Base-by-base conservation (phyloP, 2,113 vertebrate genomes). In the Carlito syrichta region DNA sequence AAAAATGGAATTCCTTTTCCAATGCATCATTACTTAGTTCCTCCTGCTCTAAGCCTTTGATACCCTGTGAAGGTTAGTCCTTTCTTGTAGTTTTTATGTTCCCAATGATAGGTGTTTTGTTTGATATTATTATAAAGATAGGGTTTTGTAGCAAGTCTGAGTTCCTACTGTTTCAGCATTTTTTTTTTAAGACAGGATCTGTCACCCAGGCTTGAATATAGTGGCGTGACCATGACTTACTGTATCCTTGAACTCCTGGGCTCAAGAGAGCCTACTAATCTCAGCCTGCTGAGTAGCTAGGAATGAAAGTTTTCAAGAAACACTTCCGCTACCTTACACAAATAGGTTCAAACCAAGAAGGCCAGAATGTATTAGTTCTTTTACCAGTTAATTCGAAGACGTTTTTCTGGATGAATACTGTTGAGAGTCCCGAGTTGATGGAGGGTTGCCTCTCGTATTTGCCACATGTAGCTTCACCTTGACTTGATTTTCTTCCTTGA, bases 221-320 rank as follows among this genome's bases (percentile, higher is more conserved):
- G n/a, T n/a, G n/a, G n/a, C n/a, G n/a, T n/a, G n/a, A n/a, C n/a
- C n/a, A n/a, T n/a, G n/a, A n/a, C n/a, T n/a, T n/a, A n/a, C n/a
- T n/a, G n/a, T n/a, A n/a, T n/a, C n/a, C n/a, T n/a, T n/a, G n/a
- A n/a, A n/a, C n/a, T n/a, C n/a, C n/a, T n/a, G n/a, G n/a, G n/a
- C n/a, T n/a, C n/a, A n/a, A n/a, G n/a, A n/a, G n/a, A n/a, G n/a
- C n/a, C n/a, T n/a, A n/a, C n/a, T n/a, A n/a, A n/a, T n/a, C n/a
- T n/a, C n/a, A n/a, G n/a, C n/a, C n/a, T n/a, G n/a, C n/a, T n/a
- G n/a, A n/a, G n/a, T n/a, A n/a, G n/a, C n/a, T n/a, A n/a, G n/a
- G 89, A 74, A 63, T 91, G 60, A 43, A 81, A 32, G 27, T n/a
- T 92, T 84, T 79, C 30, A 77, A 86, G 79, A 95, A 89, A 82